Base-by-base conservation (phyloP, 2,888 invertebrate genomes). In the Crematogaster levior region DNA sequence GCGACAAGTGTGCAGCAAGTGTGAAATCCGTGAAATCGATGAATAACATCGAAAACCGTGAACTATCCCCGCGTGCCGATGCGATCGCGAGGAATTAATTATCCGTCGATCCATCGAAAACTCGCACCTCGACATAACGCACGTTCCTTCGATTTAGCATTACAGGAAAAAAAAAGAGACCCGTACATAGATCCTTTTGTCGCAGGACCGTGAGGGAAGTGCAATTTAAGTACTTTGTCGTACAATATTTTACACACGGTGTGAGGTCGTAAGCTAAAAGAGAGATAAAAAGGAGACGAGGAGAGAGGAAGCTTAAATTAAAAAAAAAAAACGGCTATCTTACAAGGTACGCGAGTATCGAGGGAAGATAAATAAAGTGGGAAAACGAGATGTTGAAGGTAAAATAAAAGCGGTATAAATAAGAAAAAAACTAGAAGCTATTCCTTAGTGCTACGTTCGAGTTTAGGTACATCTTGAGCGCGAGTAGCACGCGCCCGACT, bases 391-490 rank as follows among this genome's bases (percentile, higher is more conserved):
- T 77, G 61, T 86, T 85, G 85, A 89, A 88, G 86, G 90, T 91
- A 89, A 89, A 91, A 91, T 89, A 91, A 90, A 89, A 90, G 88
- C 85, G 72, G 87, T 88, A 90, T 87, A 90, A 89, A 88, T 90
- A 91, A 91, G 73, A 88, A 84, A 87, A 46, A 90, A 86, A 84
- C 85, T 88, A 84, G 85, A 87, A 84, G 66, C 85, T 86, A 86
- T 51, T 81, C 65, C 60, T 82, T 43, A 90, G 83, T 81, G 83
- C 34, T 83, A 85, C 75, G 70, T 40, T 37, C 85, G 83, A 85
- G 88, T 88, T 91, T 90, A 91, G 91, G 91, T 91, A 92, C 91
- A 90, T 91, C 79, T 85, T 90, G 89, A 90, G 91, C 90, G 88
- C 87, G 90, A 72, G 84, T 87, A 89, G 85, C 82, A 83, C 84